Base-by-base conservation (phyloP, 2,113 vertebrate species). In the Hippocampus comes region DNA sequence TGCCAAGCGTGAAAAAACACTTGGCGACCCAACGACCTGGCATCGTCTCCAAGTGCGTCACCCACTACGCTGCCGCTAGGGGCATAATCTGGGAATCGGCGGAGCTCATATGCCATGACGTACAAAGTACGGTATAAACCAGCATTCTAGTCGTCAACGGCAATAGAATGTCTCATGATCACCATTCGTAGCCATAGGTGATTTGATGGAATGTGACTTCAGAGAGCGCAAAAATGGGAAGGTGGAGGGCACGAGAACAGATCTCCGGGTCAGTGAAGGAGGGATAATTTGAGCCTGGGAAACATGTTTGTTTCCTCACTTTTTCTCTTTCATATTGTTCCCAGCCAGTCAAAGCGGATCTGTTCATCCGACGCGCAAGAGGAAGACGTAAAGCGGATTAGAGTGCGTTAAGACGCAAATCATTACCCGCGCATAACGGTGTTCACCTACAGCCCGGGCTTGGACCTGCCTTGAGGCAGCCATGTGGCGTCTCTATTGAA, bases 251-350 rank as follows among this genome's bases (percentile, higher is more conserved):
- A 63, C 67, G 57, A 78, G 71, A 81, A 76, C 72, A 80, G 78
- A 87, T 89, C 49, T 84, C 82, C 72, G 76, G 80, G 88, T 86
- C 80, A 86, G 78, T 79, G 86, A 88, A 90, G 89, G 79, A 80
- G 73, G 87, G 82, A 83, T 92, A 91, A 91, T 90, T 91, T 84
- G 87, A 76, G 81, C 81, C 84, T 91, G 89, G 82, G 86, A 93
- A 91, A 89, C 78, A 86, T 87, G 81, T 90, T 90, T 87, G 72
- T 89, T 90, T 88, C 85, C 73, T 82, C 69, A 20, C 83, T 83
- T 77, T 72, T 72, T 78, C 73, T 74, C 56, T 77, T 86, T 78
- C 74, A 55, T 74, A 78, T 75, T 78, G 81, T 79, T 71, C 80
- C 86, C 77, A 87, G 81, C 71, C 81, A 84, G 89, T 88, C 88